phyloP scores from a whole-genome alignment of 2,888 invertebrate species.

The Pegoplata infirma region DNA sequence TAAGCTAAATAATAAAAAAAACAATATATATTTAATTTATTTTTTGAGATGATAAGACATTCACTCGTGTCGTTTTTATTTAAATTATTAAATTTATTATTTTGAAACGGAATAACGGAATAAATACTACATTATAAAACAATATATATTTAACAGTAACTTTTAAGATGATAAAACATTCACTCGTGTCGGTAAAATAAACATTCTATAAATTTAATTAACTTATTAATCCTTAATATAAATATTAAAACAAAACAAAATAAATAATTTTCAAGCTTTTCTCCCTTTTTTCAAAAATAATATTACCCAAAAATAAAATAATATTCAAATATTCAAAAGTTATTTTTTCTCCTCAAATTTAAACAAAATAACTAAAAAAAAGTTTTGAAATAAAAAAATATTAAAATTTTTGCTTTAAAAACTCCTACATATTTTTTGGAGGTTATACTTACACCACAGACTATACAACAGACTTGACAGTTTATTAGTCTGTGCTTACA shows the following conservation, averaged over 20 bases:
- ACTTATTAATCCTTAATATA: not conserved
- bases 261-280: not conserved
- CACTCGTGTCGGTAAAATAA: not conserved
- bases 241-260: not conserved
- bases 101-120: too few relatives aligned
- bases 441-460: too few relatives aligned
- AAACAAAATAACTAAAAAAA: not conserved
- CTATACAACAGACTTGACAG: too few relatives aligned
- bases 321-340: not conserved
- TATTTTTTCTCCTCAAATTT: not conserved
- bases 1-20: too few relatives aligned
- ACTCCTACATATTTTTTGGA: slow-evolving; percentile 45
- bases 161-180: not conserved
- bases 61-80: too few relatives aligned
- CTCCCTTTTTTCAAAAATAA: not conserved
- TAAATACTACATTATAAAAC: not conserved
- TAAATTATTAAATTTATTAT: too few relatives aligned
- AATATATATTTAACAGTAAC: not conserved
- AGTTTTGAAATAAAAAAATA: slow-evolving; percentile 6
- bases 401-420: slow-evolving; percentile 3
- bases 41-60: too few relatives aligned
- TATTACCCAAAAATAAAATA: not conserved
- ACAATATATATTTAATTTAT: not conserved
- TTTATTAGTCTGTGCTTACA: too few relatives aligned
- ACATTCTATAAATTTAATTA: not conserved